Percentiles rank a stretch among this genome's conserved stretches.
These are phyloP conservation scores for Morone saxatilis DNA, from an alignment of 2,113 vertebrate species.

Conservation along the genomic window DNA sequence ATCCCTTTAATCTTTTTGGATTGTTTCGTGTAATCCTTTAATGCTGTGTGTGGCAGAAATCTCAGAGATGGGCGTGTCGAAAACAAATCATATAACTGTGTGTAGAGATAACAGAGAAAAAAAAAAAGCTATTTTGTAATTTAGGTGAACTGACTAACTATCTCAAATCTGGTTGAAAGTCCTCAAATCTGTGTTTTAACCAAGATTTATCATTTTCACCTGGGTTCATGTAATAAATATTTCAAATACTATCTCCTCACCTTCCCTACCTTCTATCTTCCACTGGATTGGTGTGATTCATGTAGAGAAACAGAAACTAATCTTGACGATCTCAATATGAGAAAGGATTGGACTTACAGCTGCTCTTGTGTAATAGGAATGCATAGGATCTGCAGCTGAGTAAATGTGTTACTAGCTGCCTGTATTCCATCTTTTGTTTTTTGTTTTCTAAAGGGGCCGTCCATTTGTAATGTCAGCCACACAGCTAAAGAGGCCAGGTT, in stretches of 20 bases:
- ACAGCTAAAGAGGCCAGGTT: slow-evolving; percentile 5
- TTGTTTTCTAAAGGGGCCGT: neutral
- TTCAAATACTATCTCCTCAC: slow-evolving; percentile 22
- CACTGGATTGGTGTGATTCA: slow-evolving; percentile 12
- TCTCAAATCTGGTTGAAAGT: neutral
- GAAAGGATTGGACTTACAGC: slow-evolving; percentile 42
- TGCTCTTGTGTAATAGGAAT: slow-evolving; percentile 13
- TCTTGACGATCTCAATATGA: slow-evolving; percentile 58
- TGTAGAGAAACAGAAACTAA: slow-evolving; percentile 21
- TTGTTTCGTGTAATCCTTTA: neutral
- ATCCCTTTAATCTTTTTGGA: neutral
- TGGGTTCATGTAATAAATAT: slow-evolving; percentile 4
- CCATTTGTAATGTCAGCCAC: slow-evolving; percentile 14
- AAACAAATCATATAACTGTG: neutral
- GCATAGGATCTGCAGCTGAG: slow-evolving; percentile 7
- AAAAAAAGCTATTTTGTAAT: neutral
- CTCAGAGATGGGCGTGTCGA: neutral
- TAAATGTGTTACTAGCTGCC: neutral
- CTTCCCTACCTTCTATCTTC: neutral
- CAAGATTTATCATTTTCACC: neutral
- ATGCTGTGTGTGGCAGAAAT: neutral
- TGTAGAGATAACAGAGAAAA: neutral
- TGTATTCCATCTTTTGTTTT: neutral
- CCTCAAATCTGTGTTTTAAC: neutral
- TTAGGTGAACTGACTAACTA: neutral